Conservation (phyloP, 2,888 invertebrate species). For the Odontomyia ornata region DNA sequence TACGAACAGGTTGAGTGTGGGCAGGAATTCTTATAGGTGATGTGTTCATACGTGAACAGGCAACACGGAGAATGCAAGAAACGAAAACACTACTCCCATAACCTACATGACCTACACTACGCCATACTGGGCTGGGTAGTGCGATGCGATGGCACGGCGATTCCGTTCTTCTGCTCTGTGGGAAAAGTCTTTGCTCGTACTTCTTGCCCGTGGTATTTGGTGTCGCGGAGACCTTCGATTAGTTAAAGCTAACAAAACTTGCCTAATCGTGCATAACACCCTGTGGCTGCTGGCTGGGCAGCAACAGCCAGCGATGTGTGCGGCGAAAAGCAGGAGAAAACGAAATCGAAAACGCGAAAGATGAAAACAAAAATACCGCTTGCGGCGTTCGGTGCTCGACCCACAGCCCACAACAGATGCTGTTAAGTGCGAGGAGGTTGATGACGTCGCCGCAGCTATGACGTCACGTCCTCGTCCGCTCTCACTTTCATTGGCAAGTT, state of each 20-base stretch:
- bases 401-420: conserved; percentile 38
- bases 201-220: too few relatives aligned
- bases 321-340: conserved; percentile 20
- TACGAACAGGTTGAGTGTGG: too few relatives aligned
- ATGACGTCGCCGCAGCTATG: conserved; percentile 15
- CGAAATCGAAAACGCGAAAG: not conserved
- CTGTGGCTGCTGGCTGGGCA: not conserved
- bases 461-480: conserved; percentile 32
- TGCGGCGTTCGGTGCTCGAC: not conserved
- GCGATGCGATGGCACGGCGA: not conserved
- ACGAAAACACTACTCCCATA: not conserved
- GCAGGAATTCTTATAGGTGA: too few relatives aligned
- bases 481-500: conserved; percentile 38
- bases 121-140: not conserved
- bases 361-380: conserved; percentile 2
- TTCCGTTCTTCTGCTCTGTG: not conserved
- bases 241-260: too few relatives aligned
- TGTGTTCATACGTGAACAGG: not conserved
- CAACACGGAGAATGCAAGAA: not conserved
- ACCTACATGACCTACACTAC: not conserved
- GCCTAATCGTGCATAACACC: not conserved
- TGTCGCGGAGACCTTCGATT: not conserved
- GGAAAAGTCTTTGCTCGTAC: not conserved
- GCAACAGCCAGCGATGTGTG: not conserved
- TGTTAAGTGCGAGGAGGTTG: conserved; percentile 17